phyloP scores from a whole-genome alignment of 2,797 vertebrate genomes.

The Steatocranus sp. region DNA sequence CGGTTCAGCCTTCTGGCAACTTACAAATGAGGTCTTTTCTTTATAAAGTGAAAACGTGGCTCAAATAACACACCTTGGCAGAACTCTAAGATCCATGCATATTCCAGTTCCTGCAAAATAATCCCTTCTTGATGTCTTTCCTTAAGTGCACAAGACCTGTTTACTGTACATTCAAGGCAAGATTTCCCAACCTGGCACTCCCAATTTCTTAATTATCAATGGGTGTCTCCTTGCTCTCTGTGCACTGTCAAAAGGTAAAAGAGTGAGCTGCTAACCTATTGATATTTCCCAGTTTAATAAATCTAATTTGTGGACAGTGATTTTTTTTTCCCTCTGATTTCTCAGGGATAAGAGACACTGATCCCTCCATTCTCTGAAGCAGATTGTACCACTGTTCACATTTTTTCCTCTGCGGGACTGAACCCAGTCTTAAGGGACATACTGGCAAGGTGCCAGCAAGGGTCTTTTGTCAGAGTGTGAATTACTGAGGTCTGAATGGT shows the following conservation, averaged over 20 bases:
- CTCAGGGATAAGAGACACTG: slow-evolving; percentile 75
- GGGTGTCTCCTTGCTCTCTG: neutral
- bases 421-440: neutral
- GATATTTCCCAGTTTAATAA: slow-evolving; percentile 57
- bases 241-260: slow-evolving; percentile 27
- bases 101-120: too few species aligned
- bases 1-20: neutral
- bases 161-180: neutral
- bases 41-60: neutral
- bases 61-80: neutral
- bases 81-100: neutral
- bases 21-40: neutral
- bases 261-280: slow-evolving; percentile 23
- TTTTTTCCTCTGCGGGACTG: slow-evolving; percentile 70
- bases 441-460: neutral
- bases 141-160: neutral
- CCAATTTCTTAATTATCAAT: neutral
- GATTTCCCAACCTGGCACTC: neutral
- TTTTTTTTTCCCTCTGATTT: slow-evolving; percentile 47
- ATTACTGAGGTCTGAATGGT: slow-evolving; percentile 1
- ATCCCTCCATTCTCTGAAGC: slow-evolving; percentile 30
- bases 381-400: slow-evolving; percentile 62
- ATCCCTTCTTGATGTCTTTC: too few species aligned
- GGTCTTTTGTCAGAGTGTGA: neutral
- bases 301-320: slow-evolving; percentile 62